Base-by-base conservation (phyloP, 2,888 invertebrate species). In the Ormyrus labotus region DNA sequence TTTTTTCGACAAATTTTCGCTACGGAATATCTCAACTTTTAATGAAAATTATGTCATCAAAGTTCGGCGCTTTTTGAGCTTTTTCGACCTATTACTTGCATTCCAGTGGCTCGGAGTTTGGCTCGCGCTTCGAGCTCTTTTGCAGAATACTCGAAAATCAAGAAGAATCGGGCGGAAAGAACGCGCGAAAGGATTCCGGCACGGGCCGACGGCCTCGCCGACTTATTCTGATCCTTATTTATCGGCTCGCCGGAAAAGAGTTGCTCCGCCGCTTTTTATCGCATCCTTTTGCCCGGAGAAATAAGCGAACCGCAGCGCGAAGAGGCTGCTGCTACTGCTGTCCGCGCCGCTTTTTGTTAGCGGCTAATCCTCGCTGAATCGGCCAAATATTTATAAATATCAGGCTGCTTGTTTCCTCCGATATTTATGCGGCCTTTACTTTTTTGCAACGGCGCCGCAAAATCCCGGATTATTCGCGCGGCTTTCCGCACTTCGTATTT, bases 341-440 rank as follows among this genome's bases (percentile, higher is more conserved):
- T 34, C 51, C 55, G 64, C 55, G 51, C 2, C 19, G 53, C 10
- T 5, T 6, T 11, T 6, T 11, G n/a, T 58, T n/a, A n/a, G 58
- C n/a, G 45, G 51, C 77, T 78, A 78, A 78, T 78, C 77, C 77
- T 45, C 57, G 58, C 13, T 61, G 61, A 76, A 76, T 76, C 75
- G 68, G n/a, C 51, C 77, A 78, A 71, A 78, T 78, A 78, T 78
- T 78, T 78, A 64, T 70, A 71, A 78, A 78, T 71, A 65, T 68
- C 70, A 34, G 57, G 51, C 69, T 53, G 70, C 77, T 75, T 76
- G 76, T 63, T 76, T 76, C n/a, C 6, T 19, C 71, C 65, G 77
- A 70, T 78, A 78, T 65, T 70, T 71, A 78, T 71, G 57, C 75
- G 75, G 11, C 64, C 57, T 64, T 60, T 71, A 51, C 34, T 61